A percentile compares a stretch with the other conserved stretches of the same genome.
Evolutionary conservation across 2,888 invertebrate species (phyloP).

Genomic region (Acheta domesticus): DNA sequence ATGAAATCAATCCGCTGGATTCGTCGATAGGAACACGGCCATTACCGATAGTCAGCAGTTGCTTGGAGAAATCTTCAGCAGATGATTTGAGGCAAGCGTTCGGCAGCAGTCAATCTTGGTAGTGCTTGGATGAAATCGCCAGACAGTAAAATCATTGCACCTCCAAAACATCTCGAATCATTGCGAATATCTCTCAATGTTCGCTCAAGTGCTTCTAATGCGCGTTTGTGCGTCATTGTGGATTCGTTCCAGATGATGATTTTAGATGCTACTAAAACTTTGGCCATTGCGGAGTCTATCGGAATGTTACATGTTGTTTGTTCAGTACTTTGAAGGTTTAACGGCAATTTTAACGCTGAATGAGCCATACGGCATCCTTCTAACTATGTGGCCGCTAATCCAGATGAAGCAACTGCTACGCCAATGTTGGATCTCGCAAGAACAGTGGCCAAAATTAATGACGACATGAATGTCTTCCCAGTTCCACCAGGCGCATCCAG

Average conservation of each 20-base stretch:
- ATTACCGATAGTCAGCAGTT: constrained; percentile 45
- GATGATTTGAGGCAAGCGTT: constrained; percentile 18
- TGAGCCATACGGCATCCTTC: too few relatives aligned
- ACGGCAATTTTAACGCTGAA: too few relatives aligned
- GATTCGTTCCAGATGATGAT: constrained; percentile 42
- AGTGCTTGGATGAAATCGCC: neutral
- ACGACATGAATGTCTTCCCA: neutral
- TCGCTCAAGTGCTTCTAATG: constrained; percentile 41
- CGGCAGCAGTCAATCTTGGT: neutral
- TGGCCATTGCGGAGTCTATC: constrained; percentile 42
- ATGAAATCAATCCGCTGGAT: too few relatives aligned
- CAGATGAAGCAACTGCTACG: too few relatives aligned
- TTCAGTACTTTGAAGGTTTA: too few relatives aligned
- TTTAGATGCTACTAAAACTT: constrained; percentile 40
- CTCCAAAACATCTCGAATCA: too few relatives aligned
- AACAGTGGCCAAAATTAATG: constrained; percentile 10
- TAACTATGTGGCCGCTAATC: too few relatives aligned
- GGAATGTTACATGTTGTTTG: constrained; percentile 41
- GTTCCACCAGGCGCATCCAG: neutral
- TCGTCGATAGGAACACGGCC: too few relatives aligned
- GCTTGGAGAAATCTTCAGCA: constrained; percentile 42
- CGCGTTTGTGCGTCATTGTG: constrained; percentile 42
- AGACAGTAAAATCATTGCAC: constrained; percentile 30
- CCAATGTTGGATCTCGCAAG: too few relatives aligned
- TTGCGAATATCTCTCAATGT: constrained; percentile 40